phyloP scores from a whole-genome alignment of 2,113 vertebrate species.

The Eclectus roratus region DNA sequence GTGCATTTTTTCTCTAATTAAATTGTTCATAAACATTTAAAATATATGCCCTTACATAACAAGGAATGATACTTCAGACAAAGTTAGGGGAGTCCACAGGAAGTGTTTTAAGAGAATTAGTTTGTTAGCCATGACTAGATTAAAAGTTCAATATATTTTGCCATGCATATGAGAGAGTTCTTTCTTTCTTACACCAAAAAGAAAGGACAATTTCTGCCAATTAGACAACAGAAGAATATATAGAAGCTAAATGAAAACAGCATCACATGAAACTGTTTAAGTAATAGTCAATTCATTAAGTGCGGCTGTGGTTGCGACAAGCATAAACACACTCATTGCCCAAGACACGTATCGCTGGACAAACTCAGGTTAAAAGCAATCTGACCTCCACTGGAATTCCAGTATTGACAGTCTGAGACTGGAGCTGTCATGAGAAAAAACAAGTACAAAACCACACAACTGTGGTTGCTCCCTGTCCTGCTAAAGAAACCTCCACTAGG shows the following conservation, averaged over 20 bases:
- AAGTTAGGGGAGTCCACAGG: background rate
- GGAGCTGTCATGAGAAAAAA: background rate
- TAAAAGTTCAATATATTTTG: background rate
- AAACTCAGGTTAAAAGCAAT: background rate
- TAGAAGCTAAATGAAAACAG: background rate
- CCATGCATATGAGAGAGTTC: background rate
- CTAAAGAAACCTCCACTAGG: background rate
- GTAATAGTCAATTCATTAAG: background rate
- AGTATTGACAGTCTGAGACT: background rate
- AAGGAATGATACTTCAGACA: background rate
- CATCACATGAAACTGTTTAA: background rate
- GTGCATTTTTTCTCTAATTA: background rate
- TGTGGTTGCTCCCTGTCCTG: background rate
- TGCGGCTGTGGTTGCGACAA: background rate
- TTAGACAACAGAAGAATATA: background rate
- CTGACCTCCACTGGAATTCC: background rate
- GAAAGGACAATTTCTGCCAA: background rate
- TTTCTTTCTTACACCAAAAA: background rate
- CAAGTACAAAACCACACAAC: background rate
- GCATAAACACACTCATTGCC: background rate
- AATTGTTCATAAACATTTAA: background rate
- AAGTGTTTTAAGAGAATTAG: background rate
- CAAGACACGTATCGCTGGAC: background rate
- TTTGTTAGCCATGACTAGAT: background rate
- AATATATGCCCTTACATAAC: background rate